phyloP scores from a whole-genome alignment of 2,797 vertebrate genomes.

The Parauchenoglanis ngamensis region DNA sequence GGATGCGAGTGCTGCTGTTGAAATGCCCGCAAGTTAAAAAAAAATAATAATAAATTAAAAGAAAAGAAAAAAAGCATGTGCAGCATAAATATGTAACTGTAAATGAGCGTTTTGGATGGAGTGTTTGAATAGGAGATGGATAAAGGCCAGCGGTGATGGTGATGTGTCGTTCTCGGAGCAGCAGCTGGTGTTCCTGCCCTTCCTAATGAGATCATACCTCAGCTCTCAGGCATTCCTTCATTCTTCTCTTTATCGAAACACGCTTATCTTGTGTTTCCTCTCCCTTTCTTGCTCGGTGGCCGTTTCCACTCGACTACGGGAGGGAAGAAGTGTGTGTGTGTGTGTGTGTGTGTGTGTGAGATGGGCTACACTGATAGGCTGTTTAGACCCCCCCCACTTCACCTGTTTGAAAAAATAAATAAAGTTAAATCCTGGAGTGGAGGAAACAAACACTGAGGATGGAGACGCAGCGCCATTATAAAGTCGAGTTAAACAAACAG shows the following conservation, averaged over 20 bases:
- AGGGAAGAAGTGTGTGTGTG: background rate
- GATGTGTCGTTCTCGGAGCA: background rate
- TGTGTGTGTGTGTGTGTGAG: slow-evolving; percentile 10
- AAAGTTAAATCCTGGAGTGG: slow-evolving; percentile 58
- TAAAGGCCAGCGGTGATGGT: background rate
- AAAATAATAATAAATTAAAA: too few relatives aligned
- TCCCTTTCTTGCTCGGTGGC: slow-evolving; percentile 29
- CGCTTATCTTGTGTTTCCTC: slow-evolving; percentile 66
- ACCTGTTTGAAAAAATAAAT: slow-evolving; percentile 31
- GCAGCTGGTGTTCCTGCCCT: background rate
- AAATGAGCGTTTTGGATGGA: background rate
- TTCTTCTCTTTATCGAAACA: slow-evolving; percentile 62
- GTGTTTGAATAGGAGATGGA: background rate
- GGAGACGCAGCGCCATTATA: slow-evolving; percentile 78
- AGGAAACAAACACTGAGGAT: slow-evolving; percentile 79
- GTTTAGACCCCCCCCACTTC: slow-evolving; percentile 46
- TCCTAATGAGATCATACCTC: slow-evolving; percentile 56
- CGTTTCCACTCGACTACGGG: slow-evolving; percentile 61
- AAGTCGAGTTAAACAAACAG: slow-evolving; percentile 83
- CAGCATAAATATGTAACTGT: background rate
- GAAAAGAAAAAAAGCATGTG: background rate
- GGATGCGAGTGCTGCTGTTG: background rate
- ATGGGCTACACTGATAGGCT: slow-evolving; percentile 35
- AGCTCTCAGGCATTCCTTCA: slow-evolving; percentile 58
- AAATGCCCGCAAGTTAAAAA: background rate